Conservation (phyloP, 1,140 invertebrate genomes). For the Pseudachorutes palmiensis region DNA sequence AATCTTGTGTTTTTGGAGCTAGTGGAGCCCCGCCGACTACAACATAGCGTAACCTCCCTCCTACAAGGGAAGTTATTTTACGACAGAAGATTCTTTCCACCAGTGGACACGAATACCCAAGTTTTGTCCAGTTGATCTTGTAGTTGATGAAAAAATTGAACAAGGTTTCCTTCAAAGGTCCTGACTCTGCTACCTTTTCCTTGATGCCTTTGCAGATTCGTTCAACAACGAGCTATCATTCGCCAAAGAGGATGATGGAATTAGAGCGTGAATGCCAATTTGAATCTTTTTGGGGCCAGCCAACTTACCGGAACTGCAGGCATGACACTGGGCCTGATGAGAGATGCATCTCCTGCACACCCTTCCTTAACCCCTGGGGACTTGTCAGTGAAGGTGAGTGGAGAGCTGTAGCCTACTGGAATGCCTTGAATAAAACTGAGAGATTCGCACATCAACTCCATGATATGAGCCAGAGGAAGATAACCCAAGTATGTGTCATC, state of each 20-base stretch:
- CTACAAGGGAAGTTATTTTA: slow-evolving; percentile 69
- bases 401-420: slow-evolving; percentile 90
- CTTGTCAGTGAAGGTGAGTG: slow-evolving; percentile 88
- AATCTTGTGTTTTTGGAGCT: slow-evolving; percentile 85
- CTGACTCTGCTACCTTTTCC: slow-evolving; percentile 73
- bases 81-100: slow-evolving; percentile 72
- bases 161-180: slow-evolving; percentile 62
- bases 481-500: slow-evolving; percentile 87
- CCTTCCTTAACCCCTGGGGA: slow-evolving; percentile 92
- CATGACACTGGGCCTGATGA: slow-evolving; percentile 84
- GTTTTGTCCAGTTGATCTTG: slow-evolving; percentile 71
- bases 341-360: slow-evolving; percentile 77
- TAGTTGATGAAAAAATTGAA: slow-evolving; percentile 89
- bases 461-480: slow-evolving; percentile 92
- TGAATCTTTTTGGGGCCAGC: too few relatives aligned
- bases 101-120: slow-evolving; percentile 73
- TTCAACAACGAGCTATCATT: slow-evolving; percentile 73
- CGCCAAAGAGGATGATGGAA: background rate
- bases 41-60: slow-evolving; percentile 75
- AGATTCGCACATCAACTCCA: slow-evolving; percentile 66
- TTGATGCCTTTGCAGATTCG: slow-evolving; percentile 90
- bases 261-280: background rate
- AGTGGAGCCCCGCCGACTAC: slow-evolving; percentile 91
- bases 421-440: slow-evolving; percentile 49
- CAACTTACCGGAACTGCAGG: slow-evolving; percentile 82